Conservation (phyloP, 2,113 vertebrate genomes). For the Spermophilus dauricus region DNA sequence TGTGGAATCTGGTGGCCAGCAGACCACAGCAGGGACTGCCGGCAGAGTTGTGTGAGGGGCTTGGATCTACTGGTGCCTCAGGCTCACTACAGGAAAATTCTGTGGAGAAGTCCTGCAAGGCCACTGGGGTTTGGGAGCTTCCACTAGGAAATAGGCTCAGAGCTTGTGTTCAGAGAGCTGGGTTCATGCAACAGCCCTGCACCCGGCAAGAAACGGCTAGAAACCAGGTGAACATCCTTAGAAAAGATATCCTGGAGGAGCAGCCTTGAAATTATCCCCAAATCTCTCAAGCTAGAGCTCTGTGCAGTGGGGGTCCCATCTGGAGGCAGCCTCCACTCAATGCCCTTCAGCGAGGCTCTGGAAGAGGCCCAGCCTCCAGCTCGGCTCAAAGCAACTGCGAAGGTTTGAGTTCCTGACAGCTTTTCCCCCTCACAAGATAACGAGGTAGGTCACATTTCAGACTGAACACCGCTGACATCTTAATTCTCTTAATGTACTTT, state of each 20-base stretch:
- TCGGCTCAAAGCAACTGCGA: background rate
- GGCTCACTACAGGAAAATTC: background rate
- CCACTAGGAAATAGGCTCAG: background rate
- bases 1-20: background rate
- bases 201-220: background rate
- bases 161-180: background rate
- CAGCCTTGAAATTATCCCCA: fast-evolving
- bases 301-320: too few species aligned
- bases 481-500: conserved; percentile 72
- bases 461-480: conserved; percentile 75
- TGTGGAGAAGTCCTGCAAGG: background rate
- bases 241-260: background rate
- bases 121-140: too few species aligned
- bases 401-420: conserved; percentile 34
- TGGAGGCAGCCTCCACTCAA: fast-evolving
- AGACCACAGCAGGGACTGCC: too few species aligned
- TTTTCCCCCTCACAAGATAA: conserved; percentile 26
- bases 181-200: too few species aligned
- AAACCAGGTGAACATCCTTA: background rate
- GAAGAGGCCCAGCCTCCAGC: background rate
- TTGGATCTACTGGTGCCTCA: background rate
- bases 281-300: background rate
- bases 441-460: conserved; percentile 66
- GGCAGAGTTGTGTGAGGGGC: background rate
- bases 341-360: background rate